These are phyloP conservation scores for Acanthosepion esculentum DNA, from an alignment of 2,888 invertebrate genomes.

Conservation along the genomic window DNA sequence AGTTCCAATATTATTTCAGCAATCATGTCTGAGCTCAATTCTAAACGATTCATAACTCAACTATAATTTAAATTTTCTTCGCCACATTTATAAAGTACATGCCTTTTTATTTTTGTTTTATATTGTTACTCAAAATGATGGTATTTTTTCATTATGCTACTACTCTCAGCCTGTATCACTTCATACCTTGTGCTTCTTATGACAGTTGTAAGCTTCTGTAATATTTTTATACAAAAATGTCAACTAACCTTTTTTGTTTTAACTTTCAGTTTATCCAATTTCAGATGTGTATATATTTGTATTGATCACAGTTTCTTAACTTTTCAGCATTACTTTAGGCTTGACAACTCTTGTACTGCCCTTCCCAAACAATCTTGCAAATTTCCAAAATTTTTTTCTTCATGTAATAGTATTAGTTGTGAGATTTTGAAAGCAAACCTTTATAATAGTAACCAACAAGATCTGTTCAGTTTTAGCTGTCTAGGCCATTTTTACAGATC, in stretches of 20 bases:
- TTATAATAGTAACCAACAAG: neutral
- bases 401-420: neutral
- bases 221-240: neutral
- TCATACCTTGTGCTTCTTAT: neutral
- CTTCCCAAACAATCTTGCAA: neutral
- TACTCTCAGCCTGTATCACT: neutral
- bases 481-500: neutral
- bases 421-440: neutral
- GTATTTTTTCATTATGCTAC: neutral
- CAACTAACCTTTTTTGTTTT: slow-evolving; percentile 33
- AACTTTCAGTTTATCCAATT: neutral
- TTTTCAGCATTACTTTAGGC: neutral
- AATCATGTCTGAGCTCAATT: neutral
- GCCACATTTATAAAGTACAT: neutral
- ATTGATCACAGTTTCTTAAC: neutral
- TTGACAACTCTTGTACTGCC: slow-evolving; percentile 33
- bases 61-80: neutral
- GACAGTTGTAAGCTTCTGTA: neutral
- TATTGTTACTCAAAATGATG: neutral
- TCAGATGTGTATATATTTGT: neutral
- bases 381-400: neutral
- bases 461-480: neutral
- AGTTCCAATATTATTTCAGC: neutral
- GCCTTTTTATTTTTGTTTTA: neutral
- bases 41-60: neutral